Conservation (phyloP, 1,140 invertebrate species). For the Cydia splendana region DNA sequence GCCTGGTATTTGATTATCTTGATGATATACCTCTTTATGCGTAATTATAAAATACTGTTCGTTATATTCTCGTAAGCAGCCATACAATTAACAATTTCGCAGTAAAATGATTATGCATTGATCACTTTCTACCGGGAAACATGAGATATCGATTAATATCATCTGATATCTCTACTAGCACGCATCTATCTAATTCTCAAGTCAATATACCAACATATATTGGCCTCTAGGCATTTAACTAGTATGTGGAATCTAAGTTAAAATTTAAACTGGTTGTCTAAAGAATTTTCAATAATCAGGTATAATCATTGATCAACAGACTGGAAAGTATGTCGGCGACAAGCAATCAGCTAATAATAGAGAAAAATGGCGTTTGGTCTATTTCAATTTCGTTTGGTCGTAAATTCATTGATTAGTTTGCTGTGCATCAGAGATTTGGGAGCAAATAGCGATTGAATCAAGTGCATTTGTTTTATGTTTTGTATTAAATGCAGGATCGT, state of each 20-base stretch:
- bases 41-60: not conserved
- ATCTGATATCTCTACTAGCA: conserved; percentile 12
- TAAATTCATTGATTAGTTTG: not conserved
- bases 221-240: not conserved
- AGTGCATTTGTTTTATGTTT: not conserved
- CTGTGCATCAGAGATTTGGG: not conserved
- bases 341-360: not conserved
- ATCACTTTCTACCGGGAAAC: conserved; percentile 15
- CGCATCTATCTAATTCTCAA: not conserved
- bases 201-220: not conserved
- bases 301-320: not conserved
- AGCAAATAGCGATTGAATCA: not conserved
- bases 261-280: not conserved
- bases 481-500: no score
- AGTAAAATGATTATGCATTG: conserved; percentile 6
- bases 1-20: no score
- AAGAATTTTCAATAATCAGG: not conserved
- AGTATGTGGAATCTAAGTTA: not conserved
- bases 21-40: no score
- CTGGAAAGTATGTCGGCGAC: not conserved
- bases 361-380: not conserved
- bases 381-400: not conserved
- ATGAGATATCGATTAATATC: conserved; percentile 1
- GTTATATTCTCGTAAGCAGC: not conserved
- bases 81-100: not conserved